Evolutionary conservation across 1,140 invertebrate genomes (phyloP), one percentile per base, ranked within the genome.

Genomic region (Pygmarrhopalites habei): DNA sequence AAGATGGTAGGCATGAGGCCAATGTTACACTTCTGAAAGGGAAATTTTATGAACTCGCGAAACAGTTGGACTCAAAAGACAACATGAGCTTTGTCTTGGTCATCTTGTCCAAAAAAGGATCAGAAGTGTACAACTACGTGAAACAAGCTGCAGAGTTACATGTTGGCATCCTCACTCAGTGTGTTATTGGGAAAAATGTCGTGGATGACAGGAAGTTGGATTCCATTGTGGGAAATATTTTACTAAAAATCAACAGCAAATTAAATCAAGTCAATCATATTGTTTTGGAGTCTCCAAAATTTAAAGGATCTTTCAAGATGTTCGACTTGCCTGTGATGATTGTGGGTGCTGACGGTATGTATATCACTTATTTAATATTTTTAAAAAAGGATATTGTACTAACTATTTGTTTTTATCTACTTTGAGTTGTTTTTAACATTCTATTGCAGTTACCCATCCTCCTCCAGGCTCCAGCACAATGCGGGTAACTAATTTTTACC

Each of bases 201-300:
- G 1, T 35, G 61, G 0, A 91, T 95, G 77, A 26, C 14, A 14
- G 3, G 19, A 57, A 79, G 26, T n/a, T 23, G 4, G 52, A 62
- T 1, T 79, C 81, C 0, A 82, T 83, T 0, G 72, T 81, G 12
- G 69, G 74, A 0, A 94, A 95, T 74, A 84, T 95, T 64, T 74
- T 92, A 12, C 74, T 90, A 1, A 95, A 95, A 79, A 82, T 95
- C 0, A 88, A 88, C 74, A 84, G 88, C 0, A 95, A 95, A 75
- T 71, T 95, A 26, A 89, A 90, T 75, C 89, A 90, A 0, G 77
- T 84, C 0, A 95, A 94, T 78, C 88, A 92, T 72, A 76, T 72
- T 17, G 70, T 90, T n/a, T 35, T 64, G 1, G 12, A 21, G 2
- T 43, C 58, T 35, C 57, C 52, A 26, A 23, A 46, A 19, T 53